Evolutionary conservation across 2,888 invertebrate genomes (phyloP), one percentile per base, ranked within the genome.

Genomic region (Trichacis sp.): DNA sequence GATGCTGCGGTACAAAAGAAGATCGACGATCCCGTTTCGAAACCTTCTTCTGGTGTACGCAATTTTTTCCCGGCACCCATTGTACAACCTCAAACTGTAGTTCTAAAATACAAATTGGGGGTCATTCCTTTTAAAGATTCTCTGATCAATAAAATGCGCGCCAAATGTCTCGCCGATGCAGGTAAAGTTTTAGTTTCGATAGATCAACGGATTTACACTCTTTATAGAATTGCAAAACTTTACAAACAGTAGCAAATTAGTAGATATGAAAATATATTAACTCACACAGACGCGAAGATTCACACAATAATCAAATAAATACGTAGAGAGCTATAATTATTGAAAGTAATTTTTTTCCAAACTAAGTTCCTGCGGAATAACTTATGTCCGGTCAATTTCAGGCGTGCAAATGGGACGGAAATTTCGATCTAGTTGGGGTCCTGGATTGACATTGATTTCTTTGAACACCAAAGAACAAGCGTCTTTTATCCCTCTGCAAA

Each of bases 341-440:
- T n/a, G n/a, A n/a, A n/a, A n/a, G n/a, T n/a, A n/a, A n/a, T n/a
- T n/a, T n/a, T n/a, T n/a, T n/a, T n/a, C n/a, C n/a, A n/a, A n/a
- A n/a, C n/a, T n/a, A n/a, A n/a, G n/a, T n/a, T n/a, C n/a, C n/a
- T n/a, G n/a, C n/a, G n/a, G n/a, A n/a, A n/a, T n/a, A n/a, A n/a
- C n/a, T n/a, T n/a, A n/a, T n/a, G n/a, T n/a, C 24, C 8, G 3
- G 24, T 24, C 24, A 24, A 5, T 24, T 24, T 24, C 24, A 74
- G 79, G 81, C 4, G 77, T 84, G 56, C 78, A 80, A 60, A 77
- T 80, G 75, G 90, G 91, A 19, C 87, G 91, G 0, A 89, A 90
- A 62, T 90, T 90, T 64, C 90, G 92, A 76, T 88, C 90, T 0
- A 92, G 93, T 0, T 96, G 95, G 91, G 91, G 91, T 0, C 89